Evolutionary conservation across 2,797 vertebrate genomes (phyloP), one percentile per base, ranked within the genome.

Genomic region (Acomys russatus): DNA sequence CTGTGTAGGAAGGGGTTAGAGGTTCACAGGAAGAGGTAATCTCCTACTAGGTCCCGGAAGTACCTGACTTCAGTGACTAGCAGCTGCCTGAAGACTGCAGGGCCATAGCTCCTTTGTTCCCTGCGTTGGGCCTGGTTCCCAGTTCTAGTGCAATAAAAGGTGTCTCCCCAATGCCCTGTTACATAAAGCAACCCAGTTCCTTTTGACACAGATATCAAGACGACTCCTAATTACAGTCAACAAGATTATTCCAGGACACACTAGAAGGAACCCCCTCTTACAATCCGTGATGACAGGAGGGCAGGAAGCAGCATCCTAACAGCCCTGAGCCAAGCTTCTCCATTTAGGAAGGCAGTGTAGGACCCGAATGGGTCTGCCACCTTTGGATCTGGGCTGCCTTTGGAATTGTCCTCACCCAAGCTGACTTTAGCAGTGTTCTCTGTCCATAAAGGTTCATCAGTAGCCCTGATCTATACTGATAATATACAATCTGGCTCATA

Each of bases 191-290:
- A 86, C 78, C 28, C 28, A n/a, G 17, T 77, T 92, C 68, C 78
- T 91, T 74, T 79, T 9, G 17, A 83, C 87, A 91, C 17, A 85
- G 79, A 44, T 22, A 89, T 6, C 68, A 92, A 92, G 84, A 74
- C 91, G 68, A 92, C 15, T 35, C 87, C 91, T 76, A 38, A 56
- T 78, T 88, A 90, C 88, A 93, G 83, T 59, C 28, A 70, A 25
- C 49, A 88, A 90, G 73, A 90, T 74, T 33, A 88, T 20, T 91
- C 74, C 56, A 90, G 95, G 63, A 70, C 51, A 70, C n/a, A 15
- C 63, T 23, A 61, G 61, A 23, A 14, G 23, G 78, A 30, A 66
- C n/a, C 23, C 70, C 1, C 0, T 17, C 59, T 82, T 51, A 18
- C 4, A 18, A 4, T 3, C 8, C 30, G 88, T 78, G 74, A 78